Base-by-base conservation (phyloP, 2,888 invertebrate species). In the Drosophila putrida region DNA sequence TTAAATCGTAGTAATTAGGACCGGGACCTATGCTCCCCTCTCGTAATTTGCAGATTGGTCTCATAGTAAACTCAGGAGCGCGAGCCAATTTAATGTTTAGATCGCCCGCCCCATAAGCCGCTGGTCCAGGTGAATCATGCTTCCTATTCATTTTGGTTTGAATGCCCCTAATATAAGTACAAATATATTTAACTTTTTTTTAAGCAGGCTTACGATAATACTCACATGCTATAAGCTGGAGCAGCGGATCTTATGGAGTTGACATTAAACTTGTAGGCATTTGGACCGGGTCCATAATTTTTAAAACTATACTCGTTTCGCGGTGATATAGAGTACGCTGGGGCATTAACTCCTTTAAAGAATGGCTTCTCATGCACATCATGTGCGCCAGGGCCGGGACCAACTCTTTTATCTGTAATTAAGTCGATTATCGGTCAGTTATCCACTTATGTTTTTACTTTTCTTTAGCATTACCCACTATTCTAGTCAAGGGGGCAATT, bases 251-350 rank as follows among this genome's bases (percentile, higher is more conserved):
- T 91, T 0, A 89, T 78, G 0, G 80, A 47, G n/a, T 76, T 60
- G 2, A 90, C 61, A 9, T 88, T 80, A 63, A 85, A 79, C 20
- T 65, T 80, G 66, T 92, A 92, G 0, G 80, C 80, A 77, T 90
- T 92, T 4, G 92, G 91, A 4, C 89, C 91, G 2, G 92, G 92
- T 33, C 74, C 80, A 6, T 28, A 64, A 1, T 78, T 79, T 54
- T 89, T 90, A 25, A 57, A 79, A n/a, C 33, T 44, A 10, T 50
- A 72, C 2, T 64, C 63, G 25, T 85, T 77, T 28, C 93, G 92
- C 4, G 90, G 82, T 31, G 93, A 93, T 86, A 95, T 93, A 2
- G 93, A 93, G 81, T 93, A 95, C 4, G 94, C 93, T 0, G 95
- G 92, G 0, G 92, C 85, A 51, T 80, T 78, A 0, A 55, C 55